phyloP scores from a whole-genome alignment of 2,113 vertebrate genomes.

The Ptilonorhynchus violaceus region DNA sequence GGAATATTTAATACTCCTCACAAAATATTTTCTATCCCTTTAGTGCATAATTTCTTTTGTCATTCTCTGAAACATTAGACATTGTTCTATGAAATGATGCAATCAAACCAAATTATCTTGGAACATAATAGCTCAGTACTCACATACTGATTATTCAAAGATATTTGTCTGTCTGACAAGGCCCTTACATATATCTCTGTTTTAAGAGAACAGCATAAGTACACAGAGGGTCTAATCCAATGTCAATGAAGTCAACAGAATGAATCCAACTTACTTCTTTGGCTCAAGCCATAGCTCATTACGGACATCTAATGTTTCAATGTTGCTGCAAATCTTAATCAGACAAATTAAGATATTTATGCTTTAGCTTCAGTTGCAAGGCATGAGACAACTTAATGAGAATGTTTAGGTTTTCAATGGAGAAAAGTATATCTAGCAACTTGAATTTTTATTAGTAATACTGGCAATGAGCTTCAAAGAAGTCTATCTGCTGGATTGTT shows the following conservation, averaged over 20 bases:
- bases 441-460: not conserved
- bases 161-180: not conserved
- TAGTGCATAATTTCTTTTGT: not conserved
- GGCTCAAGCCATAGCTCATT: not conserved
- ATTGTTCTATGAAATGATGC: not conserved
- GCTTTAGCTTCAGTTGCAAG: not conserved
- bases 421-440: not conserved
- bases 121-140: not conserved
- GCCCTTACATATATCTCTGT: not conserved
- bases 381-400: not conserved
- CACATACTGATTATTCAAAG: not conserved
- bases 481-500: not conserved
- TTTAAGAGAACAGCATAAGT: not conserved
- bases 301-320: not conserved
- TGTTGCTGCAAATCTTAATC: not conserved
- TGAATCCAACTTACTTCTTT: not conserved
- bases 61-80: not conserved
- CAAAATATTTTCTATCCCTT: not conserved
- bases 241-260: not conserved
- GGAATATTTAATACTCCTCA: not conserved
- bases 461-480: not conserved
- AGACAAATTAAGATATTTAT: not conserved
- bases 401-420: not conserved
- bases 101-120: not conserved
- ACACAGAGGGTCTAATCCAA: not conserved